These are phyloP conservation scores for Elephas maximus DNA, from an alignment of 2,113 vertebrate species.

Conservation along the genomic window DNA sequence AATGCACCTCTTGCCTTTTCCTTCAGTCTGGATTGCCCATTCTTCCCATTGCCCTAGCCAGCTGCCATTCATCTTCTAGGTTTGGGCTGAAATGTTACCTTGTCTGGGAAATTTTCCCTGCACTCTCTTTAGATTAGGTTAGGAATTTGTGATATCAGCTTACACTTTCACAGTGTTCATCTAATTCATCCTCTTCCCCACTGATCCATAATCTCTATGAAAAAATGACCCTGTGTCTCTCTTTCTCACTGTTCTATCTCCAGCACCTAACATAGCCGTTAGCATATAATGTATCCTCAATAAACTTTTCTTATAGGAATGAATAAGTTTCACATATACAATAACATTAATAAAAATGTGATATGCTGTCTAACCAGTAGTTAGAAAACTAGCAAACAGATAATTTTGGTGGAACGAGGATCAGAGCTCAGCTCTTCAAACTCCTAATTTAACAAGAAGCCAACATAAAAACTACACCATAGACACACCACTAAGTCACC, in stretches of 20 bases:
- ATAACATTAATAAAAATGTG: background rate
- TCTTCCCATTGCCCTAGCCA: background rate
- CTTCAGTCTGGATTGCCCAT: too few species aligned
- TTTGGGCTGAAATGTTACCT: background rate
- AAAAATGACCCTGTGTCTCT: background rate
- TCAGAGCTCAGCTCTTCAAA: background rate
- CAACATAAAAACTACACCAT: fast-evolving
- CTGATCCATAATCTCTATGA: fast-evolving
- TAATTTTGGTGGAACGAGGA: fast-evolving
- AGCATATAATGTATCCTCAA: fast-evolving
- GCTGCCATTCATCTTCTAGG: too few species aligned
- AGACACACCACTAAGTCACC: background rate
- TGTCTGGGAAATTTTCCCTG: background rate
- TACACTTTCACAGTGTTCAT: fast-evolving
- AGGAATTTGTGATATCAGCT: background rate
- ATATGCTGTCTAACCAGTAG: too few species aligned
- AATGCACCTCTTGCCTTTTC: background rate
- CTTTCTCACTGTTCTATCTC: fast-evolving
- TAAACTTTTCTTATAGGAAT: background rate
- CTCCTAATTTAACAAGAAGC: background rate
- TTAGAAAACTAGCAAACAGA: background rate
- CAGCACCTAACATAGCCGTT: background rate
- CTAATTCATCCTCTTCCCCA: background rate
- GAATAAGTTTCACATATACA: background rate
- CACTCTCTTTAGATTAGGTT: fast-evolving